Evolutionary conservation across 1,140 invertebrate genomes (phyloP).

Genomic region (Amyelois transitella): DNA sequence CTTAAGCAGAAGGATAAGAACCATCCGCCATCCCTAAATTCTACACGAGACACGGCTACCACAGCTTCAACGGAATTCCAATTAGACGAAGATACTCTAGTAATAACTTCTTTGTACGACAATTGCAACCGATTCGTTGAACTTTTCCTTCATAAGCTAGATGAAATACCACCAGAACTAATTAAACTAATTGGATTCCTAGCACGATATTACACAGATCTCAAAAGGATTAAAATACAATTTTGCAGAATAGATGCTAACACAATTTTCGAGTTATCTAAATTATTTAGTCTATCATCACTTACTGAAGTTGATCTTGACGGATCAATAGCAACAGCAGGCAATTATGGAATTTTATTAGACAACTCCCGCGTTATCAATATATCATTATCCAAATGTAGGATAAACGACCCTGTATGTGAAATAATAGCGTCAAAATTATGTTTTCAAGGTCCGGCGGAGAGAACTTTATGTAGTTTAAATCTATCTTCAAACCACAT

Average conservation of each 20-base stretch:
- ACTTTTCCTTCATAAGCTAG: slow-evolving; percentile 22
- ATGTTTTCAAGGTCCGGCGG: slow-evolving; percentile 17
- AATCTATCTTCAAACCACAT: slow-evolving; percentile 47
- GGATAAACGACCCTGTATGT: slow-evolving; percentile 34
- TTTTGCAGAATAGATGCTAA: slow-evolving; percentile 23
- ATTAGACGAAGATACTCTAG: background rate
- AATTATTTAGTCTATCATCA: slow-evolving; percentile 23
- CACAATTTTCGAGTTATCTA: slow-evolving; percentile 32
- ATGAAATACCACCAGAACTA: slow-evolving; percentile 19
- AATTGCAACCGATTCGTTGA: slow-evolving; percentile 27
- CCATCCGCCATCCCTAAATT: no score
- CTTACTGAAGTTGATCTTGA: slow-evolving; percentile 41
- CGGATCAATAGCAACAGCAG: slow-evolving; percentile 18
- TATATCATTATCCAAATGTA: slow-evolving; percentile 37
- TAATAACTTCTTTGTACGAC: slow-evolving; percentile 25
- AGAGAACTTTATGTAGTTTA: slow-evolving; percentile 28
- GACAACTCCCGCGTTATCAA: slow-evolving; percentile 16
- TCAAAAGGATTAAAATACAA: slow-evolving; percentile 31
- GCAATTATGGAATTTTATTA: slow-evolving; percentile 30
- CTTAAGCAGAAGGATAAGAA: no score
- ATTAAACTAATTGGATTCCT: slow-evolving; percentile 30
- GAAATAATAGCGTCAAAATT: slow-evolving; percentile 28
- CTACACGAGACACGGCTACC: background rate
- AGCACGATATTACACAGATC: slow-evolving; percentile 21
- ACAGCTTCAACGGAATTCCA: background rate